Evolutionary conservation across 2,797 vertebrate genomes (phyloP).

Genomic region (Melanotaenia maccullochi): DNA sequence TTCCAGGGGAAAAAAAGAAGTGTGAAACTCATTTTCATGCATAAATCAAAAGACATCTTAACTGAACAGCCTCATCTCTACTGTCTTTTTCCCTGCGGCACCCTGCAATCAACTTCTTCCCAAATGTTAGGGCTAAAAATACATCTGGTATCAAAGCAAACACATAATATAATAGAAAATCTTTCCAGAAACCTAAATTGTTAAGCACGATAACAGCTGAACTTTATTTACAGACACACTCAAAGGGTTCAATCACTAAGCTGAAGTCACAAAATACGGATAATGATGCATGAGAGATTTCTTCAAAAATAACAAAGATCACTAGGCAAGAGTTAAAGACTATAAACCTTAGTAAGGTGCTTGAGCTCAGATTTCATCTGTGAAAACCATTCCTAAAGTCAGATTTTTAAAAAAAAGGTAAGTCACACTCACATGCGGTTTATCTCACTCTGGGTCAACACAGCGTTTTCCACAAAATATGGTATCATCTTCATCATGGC

Average conservation of each 20-base stretch:
- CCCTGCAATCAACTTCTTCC: constrained; percentile 68
- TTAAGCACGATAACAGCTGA: constrained; percentile 27
- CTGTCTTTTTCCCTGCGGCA: constrained; percentile 49
- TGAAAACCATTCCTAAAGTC: background rate
- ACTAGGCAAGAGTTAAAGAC: background rate
- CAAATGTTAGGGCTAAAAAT: constrained; percentile 76
- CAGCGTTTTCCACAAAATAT: constrained; percentile 83
- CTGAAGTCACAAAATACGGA: background rate
- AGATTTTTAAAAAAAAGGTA: constrained; percentile 1
- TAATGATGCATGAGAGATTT: background rate
- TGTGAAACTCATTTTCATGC: constrained; percentile 35
- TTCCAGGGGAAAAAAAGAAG: constrained; percentile 22
- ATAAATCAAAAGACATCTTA: constrained; percentile 56
- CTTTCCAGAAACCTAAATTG: constrained; percentile 34
- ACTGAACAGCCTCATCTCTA: constrained; percentile 48
- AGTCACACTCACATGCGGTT: constrained; percentile 82
- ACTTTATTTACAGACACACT: constrained; percentile 22
- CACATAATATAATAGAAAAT: constrained; percentile 43
- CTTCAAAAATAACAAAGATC: constrained; percentile 20
- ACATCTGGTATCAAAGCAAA: constrained; percentile 68
- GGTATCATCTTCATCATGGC: constrained; percentile 84
- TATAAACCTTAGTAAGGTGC: background rate
- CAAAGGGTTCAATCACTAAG: background rate
- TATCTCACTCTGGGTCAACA: constrained; percentile 83
- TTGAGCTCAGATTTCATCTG: background rate